A percentile compares a stretch with the other conserved stretches of the same genome.
phyloP scores from a whole-genome alignment of 2,888 invertebrate species.

The Erpobdella octoculata region DNA sequence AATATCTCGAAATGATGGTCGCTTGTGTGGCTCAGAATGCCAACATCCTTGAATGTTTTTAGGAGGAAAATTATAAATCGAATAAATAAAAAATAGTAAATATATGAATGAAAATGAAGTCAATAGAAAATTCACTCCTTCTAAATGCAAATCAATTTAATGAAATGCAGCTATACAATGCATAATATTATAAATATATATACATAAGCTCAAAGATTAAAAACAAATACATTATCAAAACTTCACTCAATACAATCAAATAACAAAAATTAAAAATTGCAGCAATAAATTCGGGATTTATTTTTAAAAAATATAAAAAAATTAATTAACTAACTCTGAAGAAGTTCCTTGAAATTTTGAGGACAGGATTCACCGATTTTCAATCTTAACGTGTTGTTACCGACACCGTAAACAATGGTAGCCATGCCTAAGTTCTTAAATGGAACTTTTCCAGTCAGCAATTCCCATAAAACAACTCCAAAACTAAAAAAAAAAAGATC shows the following conservation, averaged over 20 bases:
- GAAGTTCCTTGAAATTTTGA: slow-evolving; percentile 21
- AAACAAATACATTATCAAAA: too few species aligned
- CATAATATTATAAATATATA: too few species aligned
- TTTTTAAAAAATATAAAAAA: neutral
- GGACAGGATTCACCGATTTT: slow-evolving; percentile 28
- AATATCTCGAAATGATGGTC: slow-evolving; percentile 80
- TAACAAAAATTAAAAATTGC: too few species aligned
- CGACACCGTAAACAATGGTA: slow-evolving; percentile 29
- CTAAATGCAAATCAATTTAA: too few species aligned
- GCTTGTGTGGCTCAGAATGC: slow-evolving; percentile 79
- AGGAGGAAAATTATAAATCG: too few species aligned
- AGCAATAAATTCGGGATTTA: too few species aligned
- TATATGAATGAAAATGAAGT: too few species aligned
- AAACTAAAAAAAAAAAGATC: slow-evolving; percentile 57
- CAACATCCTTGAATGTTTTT: slow-evolving; percentile 57
- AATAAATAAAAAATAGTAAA: too few species aligned
- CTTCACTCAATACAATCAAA: too few species aligned
- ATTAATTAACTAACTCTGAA: slow-evolving; percentile 15
- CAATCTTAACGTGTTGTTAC: slow-evolving; percentile 27
- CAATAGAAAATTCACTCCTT: too few species aligned
- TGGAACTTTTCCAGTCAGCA: slow-evolving; percentile 61
- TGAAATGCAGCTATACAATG: too few species aligned
- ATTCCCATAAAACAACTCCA: slow-evolving; percentile 89
- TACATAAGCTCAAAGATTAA: too few species aligned
- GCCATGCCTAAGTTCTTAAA: slow-evolving; percentile 29